Evolutionary conservation across 2,113 vertebrate genomes (phyloP), one percentile per base, ranked within the genome.

Genomic region (Embiotoca jacksoni): DNA sequence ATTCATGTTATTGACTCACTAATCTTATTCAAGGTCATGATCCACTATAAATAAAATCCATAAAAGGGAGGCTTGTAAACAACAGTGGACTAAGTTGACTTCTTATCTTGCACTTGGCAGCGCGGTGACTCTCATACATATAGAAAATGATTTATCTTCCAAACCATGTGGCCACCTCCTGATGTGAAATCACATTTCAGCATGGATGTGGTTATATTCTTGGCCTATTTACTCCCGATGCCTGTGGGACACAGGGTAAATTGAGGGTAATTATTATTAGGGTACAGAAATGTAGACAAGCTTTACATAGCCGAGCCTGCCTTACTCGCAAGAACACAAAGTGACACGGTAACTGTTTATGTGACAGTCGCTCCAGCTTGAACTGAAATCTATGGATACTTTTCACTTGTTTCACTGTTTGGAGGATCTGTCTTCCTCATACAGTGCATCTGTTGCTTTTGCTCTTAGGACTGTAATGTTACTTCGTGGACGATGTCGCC

Each of bases 251-350:
- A 78, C 68, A 86, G 89, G 89, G 75, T 79, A 90, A 86, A 78
- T 50, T 60, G 62, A 87, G 83, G 91, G 85, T 90, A 91, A 94
- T 89, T 91, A 86, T 89, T 91, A 86, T 89, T 85, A 91, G 83
- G 82, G 54, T 86, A 80, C 78, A 75, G 84, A 81, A 87, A 90
- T 81, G 82, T 85, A 78, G 73, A 90, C 72, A 67, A 23, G 74
- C 74, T 84, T 83, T 80, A 91, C 63, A 77, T 82, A 39, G 75
- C 80, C 41, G 6, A 50, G 55, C 1, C 52, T 75, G 63, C 41
- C 79, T 73, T 67, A 55, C 69, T 81, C 41, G 10, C 69, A 13
- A 46, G 56, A 75, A 58, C 41, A 66, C 68, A 78, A 31, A 54
- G 82, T 46, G 60, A 75, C 72, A 70, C 52, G 61, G 78, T 75